Evolutionary conservation across 2,888 invertebrate genomes (phyloP), one percentile per base, ranked within the genome.

Genomic region (Pteria penguin): DNA sequence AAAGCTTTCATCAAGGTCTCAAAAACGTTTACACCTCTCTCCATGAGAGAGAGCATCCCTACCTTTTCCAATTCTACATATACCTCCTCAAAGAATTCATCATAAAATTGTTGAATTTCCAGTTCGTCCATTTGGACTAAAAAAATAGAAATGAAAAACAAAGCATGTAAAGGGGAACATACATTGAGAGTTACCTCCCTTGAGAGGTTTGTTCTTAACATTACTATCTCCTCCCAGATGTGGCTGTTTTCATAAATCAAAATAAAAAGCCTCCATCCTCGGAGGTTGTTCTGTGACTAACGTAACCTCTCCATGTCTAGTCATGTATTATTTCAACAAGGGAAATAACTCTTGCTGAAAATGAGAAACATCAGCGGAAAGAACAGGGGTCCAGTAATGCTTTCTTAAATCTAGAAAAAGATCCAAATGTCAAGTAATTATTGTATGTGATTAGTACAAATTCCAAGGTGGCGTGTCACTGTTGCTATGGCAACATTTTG

Each of bases 81-180:
- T 1, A 99, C 98, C 93, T 99, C 99, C 93, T 99, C 99, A 92
- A 99, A 99, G 93, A 99, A 99, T 91, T 99, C 98, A 91, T 99
- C 99, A 92, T 98, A 99, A 94, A 99, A 98, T 93, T 98, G 97
- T 92, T 99, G 99, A 96, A 98, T 98, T 93, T 99, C 98, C 92
- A 98, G 97, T 91, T 98, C 98, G 1, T 97, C 97, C 87, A 91
- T 88, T 81, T 85, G 88, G 81, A 89, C 91, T 90, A 83, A 65
- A 85, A 85, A 81, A 81, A 84, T 67, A 66, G 75, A 70, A 69
- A 78, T 31, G 63, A 58, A 52, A 33, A 31, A 66, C 52, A 45
- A 33, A 70, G 27, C 22, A 26, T 26, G 27, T 60, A 24, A 60
- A 29, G 60, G 60, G 60, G 27, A 27, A 57, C 22, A 57, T n/a